These are phyloP conservation scores for Heliconius sara DNA, from an alignment of 2,888 invertebrate genomes.

Conservation along the genomic window DNA sequence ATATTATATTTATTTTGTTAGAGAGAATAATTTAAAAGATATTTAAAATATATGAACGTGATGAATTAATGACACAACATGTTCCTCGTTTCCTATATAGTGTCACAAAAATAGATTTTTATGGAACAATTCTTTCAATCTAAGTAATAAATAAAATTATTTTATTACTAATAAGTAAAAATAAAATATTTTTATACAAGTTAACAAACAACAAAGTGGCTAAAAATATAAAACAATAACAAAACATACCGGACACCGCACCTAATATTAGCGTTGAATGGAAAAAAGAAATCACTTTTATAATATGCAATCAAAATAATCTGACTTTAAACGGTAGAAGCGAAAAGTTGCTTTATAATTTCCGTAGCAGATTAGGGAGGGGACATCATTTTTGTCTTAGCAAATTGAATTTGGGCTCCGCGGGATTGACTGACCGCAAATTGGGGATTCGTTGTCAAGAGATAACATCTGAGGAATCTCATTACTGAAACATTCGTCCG, in stretches of 20 bases:
- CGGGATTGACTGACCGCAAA: slow-evolving; percentile 81
- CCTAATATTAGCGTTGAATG: slow-evolving; percentile 35
- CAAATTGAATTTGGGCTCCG: slow-evolving; percentile 73
- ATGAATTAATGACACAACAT: background rate
- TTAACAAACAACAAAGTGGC: background rate
- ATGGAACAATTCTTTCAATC: background rate
- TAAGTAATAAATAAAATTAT: background rate
- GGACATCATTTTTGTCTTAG: slow-evolving; percentile 76
- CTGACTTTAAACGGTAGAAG: slow-evolving; percentile 31
- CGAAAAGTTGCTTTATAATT: slow-evolving; percentile 54
- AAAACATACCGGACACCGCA: slow-evolving; percentile 6
- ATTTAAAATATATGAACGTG: background rate
- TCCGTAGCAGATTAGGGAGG: slow-evolving; percentile 57
- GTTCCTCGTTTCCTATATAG: no score
- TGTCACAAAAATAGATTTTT: no score
- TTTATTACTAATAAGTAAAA: background rate
- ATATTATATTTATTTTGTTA: background rate
- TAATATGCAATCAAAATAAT: slow-evolving; percentile 42
- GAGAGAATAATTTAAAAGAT: background rate
- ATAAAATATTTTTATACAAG: background rate
- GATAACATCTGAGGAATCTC: slow-evolving; percentile 81
- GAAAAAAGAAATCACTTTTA: slow-evolving; percentile 44
- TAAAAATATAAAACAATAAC: background rate
- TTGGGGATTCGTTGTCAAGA: slow-evolving; percentile 80
- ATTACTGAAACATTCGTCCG: slow-evolving; percentile 74